phyloP scores from a whole-genome alignment of 1,140 invertebrate species.

The Aphaenogaster rudis region DNA sequence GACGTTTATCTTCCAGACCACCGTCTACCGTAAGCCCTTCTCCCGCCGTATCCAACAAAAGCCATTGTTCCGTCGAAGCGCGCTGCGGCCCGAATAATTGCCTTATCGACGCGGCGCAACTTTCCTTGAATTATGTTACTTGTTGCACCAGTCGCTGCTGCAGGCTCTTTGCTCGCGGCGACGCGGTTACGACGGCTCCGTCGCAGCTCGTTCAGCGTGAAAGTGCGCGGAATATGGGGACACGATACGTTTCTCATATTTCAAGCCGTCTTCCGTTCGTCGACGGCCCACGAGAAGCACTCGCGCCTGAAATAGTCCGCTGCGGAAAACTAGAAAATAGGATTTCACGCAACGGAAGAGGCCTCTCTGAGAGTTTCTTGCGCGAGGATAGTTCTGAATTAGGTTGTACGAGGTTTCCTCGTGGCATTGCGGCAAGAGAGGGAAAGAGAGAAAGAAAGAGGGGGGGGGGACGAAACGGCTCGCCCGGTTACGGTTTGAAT shows the following conservation, averaged over 20 bases:
- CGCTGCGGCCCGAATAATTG: slow-evolving; percentile 73
- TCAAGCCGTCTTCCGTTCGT: slow-evolving; percentile 48
- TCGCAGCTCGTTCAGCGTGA: slow-evolving; percentile 60
- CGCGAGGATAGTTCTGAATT: slow-evolving; percentile 43
- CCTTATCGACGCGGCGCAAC: slow-evolving; percentile 76
- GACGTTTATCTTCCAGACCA: slow-evolving; percentile 58
- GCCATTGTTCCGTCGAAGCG: slow-evolving; percentile 71
- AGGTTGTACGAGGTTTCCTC: slow-evolving; percentile 10
- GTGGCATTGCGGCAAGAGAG: neutral
- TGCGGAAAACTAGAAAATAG: slow-evolving; percentile 60
- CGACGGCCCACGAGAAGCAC: slow-evolving; percentile 8
- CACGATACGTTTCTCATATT: slow-evolving; percentile 73
- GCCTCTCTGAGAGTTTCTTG: slow-evolving; percentile 7
- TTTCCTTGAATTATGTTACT: slow-evolving; percentile 77
- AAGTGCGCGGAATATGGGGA: slow-evolving; percentile 55
- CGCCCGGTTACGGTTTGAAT: neutral
- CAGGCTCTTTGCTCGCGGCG: slow-evolving; percentile 44
- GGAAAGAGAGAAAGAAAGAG: neutral
- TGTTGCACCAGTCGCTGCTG: slow-evolving; percentile 65
- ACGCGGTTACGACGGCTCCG: slow-evolving; percentile 46
- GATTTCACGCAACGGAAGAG: slow-evolving; percentile 44
- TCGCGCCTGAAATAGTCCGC: slow-evolving; percentile 39
- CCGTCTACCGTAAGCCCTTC: slow-evolving; percentile 66
- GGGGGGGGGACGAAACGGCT: neutral
- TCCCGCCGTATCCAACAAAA: slow-evolving; percentile 70